Percentiles rank a stretch among this genome's conserved stretches.
Conservation (phyloP, 1,140 invertebrate genomes). For the Lysiphlebus fabarum region DNA sequence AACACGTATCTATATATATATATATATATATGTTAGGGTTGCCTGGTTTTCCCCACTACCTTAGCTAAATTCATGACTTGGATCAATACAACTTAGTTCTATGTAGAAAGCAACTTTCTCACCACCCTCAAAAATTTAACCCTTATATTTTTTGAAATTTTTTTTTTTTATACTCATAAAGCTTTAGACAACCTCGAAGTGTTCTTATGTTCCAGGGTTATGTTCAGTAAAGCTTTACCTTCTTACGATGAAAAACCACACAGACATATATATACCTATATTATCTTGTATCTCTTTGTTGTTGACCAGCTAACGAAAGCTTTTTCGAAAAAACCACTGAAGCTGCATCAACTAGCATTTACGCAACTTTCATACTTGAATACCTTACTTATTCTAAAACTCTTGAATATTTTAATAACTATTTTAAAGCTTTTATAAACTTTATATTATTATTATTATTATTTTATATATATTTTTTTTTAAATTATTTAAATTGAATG, state of each 20-base stretch:
- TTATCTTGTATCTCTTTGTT: background rate
- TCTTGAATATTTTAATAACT: background rate
- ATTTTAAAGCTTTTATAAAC: background rate
- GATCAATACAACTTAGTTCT: slow-evolving; percentile 59
- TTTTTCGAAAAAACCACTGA: no score
- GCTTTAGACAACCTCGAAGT: slow-evolving; percentile 31
- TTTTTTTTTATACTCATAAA: slow-evolving; percentile 32
- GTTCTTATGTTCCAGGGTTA: slow-evolving; percentile 54
- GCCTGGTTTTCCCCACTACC: slow-evolving; percentile 53
- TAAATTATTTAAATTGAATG: background rate
- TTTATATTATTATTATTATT: background rate
- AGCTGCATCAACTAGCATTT: slow-evolving; percentile 1
- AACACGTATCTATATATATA: slow-evolving; percentile 48
- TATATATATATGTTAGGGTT: no score
- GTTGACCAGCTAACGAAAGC: no score
- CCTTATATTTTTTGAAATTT: slow-evolving; percentile 37
- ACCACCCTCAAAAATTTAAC: slow-evolving; percentile 8
- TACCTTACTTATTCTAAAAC: background rate
- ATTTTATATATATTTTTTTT: background rate
- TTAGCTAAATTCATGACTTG: slow-evolving; percentile 32
- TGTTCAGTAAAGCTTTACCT: slow-evolving; percentile 44
- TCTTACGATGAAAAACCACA: slow-evolving; percentile 39
- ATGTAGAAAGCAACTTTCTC: slow-evolving; percentile 29
- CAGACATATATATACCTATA: background rate
- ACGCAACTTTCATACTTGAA: no score